Evolutionary conservation across 35 echinoderm and acorn worm species (phyloP).

Genomic region (Ophiothrix spiculata): DNA sequence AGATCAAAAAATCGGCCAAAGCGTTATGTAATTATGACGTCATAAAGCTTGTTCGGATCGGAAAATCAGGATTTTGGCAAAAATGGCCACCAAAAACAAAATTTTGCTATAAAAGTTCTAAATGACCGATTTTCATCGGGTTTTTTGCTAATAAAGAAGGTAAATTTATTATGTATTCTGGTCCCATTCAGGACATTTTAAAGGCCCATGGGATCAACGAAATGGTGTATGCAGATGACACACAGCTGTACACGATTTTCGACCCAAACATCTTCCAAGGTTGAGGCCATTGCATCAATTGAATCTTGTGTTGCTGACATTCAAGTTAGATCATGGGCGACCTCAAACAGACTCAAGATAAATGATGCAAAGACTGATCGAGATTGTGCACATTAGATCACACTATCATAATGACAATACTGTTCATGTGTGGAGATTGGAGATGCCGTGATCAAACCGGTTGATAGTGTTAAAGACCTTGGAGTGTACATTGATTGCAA

Average conservation of each 20-base stretch:
- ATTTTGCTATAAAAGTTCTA: too few relatives aligned
- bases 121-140: too few relatives aligned
- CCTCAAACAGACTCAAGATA: constrained; percentile 15
- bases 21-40: too few relatives aligned
- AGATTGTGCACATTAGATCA: constrained; percentile 10
- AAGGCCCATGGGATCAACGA: constrained; percentile 1
- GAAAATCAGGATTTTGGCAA: too few relatives aligned
- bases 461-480: neutral
- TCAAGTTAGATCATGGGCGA: constrained; percentile 12
- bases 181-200: constrained; percentile 28
- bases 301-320: constrained; percentile 22
- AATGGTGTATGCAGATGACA: constrained; percentile 44
- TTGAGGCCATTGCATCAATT: neutral
- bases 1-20: too few relatives aligned
- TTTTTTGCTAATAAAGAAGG: too few relatives aligned
- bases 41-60: too few relatives aligned
- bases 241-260: constrained; percentile 19
- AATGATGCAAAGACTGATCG: constrained; percentile 28
- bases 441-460: neutral
- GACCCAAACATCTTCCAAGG: neutral
- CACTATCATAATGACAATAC: neutral
- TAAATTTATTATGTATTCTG: constrained; percentile 30
- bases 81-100: too few relatives aligned
- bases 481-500: neutral
- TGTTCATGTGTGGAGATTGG: neutral